Conservation (phyloP, 1,140 invertebrate species). For the Tetramorium simillimum region DNA sequence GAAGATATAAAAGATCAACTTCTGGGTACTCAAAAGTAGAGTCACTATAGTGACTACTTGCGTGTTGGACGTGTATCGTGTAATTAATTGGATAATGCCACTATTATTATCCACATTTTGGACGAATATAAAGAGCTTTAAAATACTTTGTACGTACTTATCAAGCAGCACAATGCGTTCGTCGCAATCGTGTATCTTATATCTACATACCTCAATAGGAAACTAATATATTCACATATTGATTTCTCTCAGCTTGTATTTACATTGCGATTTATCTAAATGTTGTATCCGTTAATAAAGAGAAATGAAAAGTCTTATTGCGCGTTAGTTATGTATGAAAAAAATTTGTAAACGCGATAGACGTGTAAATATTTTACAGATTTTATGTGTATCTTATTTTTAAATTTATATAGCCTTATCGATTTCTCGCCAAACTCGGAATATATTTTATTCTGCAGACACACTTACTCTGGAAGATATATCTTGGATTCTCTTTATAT, state of each 20-base stretch:
- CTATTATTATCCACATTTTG: conserved; percentile 52
- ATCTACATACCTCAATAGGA: conserved; percentile 5
- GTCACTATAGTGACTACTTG: conserved; percentile 24
- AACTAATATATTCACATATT: conserved; percentile 1
- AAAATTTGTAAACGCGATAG: neutral
- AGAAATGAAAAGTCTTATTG: neutral
- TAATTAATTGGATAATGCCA: conserved; percentile 59
- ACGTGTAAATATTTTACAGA: neutral
- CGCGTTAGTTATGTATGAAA: neutral
- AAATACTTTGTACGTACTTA: conserved; percentile 27
- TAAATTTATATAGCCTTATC: neutral
- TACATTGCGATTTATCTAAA: conserved; percentile 1
- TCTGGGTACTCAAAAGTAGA: neutral
- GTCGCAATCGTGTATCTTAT: conserved; percentile 18
- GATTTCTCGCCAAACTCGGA: neutral
- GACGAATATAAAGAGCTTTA: neutral
- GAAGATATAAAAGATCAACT: neutral
- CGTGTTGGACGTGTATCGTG: conserved; percentile 49
- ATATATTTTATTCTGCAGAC: neutral
- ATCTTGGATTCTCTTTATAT: neutral
- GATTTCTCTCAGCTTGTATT: neutral
- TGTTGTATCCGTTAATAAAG: neutral
- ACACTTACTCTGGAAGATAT: neutral
- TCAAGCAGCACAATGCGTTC: conserved; percentile 9
- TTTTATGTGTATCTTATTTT: neutral